phyloP scores from a whole-genome alignment of 2,797 vertebrate species.

The Sebastes iracundus region DNA sequence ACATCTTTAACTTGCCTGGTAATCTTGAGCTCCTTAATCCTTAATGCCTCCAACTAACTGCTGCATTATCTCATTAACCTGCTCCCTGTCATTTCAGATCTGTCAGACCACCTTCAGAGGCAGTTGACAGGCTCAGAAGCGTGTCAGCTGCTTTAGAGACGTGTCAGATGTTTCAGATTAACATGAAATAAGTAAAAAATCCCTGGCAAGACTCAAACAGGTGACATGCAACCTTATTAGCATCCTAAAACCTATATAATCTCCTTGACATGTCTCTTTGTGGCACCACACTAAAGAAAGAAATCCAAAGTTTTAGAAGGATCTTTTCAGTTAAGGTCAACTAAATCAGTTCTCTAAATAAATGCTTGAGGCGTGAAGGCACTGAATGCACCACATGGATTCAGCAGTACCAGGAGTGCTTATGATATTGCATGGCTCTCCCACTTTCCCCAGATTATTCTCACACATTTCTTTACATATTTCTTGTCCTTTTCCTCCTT shows the following conservation, averaged over 20 bases:
- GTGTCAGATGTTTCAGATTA: not conserved
- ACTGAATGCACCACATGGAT: not conserved
- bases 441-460: not conserved
- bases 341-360: not conserved
- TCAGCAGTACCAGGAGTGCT: not conserved
- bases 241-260: not conserved
- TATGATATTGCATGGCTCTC: not conserved
- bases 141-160: not conserved
- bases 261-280: not conserved
- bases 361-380: not conserved
- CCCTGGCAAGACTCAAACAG: not conserved
- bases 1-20: not conserved
- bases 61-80: constrained; percentile 22
- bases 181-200: not conserved
- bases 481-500: not conserved
- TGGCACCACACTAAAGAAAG: not conserved
- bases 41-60: constrained; percentile 3
- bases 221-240: not conserved
- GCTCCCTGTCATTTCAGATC: constrained; percentile 17
- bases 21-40: constrained; percentile 16
- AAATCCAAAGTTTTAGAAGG: not conserved
- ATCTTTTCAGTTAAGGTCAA: not conserved
- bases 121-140: not conserved
- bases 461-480: not conserved
- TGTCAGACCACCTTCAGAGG: not conserved